Evolutionary conservation across 2,888 invertebrate genomes (phyloP).

Genomic region (Macroteleia sp.): DNA sequence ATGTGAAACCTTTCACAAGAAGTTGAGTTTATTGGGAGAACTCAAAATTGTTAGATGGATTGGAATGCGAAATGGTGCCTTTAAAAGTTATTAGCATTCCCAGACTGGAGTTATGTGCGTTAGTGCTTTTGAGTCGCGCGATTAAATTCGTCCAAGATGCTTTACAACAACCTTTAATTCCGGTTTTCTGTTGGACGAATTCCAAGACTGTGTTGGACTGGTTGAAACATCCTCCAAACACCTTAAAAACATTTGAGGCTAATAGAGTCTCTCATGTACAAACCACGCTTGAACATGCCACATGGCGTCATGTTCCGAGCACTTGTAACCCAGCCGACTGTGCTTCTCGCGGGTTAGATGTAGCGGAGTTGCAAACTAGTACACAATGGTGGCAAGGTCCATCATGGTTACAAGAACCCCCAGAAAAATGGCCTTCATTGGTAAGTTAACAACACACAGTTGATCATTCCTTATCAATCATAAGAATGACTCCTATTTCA

Average conservation of each 20-base stretch:
- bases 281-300: not conserved
- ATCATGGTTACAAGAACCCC: not conserved
- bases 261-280: constrained; percentile 7
- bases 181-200: constrained; percentile 20
- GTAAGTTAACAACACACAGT: too few relatives aligned
- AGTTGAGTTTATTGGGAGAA: too few relatives aligned
- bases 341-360: not conserved
- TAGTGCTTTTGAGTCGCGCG: not conserved
- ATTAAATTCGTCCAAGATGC: not conserved
- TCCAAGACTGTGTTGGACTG: constrained; percentile 20
- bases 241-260: constrained; percentile 6
- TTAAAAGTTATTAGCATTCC: constrained; percentile 17
- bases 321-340: constrained; percentile 9
- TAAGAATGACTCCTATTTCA: too few relatives aligned
- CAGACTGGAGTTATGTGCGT: constrained; percentile 16
- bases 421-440: not conserved
- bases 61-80: not conserved
- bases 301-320: constrained; percentile 6
- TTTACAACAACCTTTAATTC: not conserved
- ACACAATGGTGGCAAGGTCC: constrained; percentile 16
- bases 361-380: not conserved
- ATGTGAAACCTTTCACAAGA: not conserved
- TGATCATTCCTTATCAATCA: too few relatives aligned
- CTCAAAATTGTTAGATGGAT: too few relatives aligned
- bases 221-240: not conserved